Evolutionary conservation across 2,888 invertebrate species (phyloP), one percentile per base, ranked within the genome.

Genomic region (Tinea pellionella): DNA sequence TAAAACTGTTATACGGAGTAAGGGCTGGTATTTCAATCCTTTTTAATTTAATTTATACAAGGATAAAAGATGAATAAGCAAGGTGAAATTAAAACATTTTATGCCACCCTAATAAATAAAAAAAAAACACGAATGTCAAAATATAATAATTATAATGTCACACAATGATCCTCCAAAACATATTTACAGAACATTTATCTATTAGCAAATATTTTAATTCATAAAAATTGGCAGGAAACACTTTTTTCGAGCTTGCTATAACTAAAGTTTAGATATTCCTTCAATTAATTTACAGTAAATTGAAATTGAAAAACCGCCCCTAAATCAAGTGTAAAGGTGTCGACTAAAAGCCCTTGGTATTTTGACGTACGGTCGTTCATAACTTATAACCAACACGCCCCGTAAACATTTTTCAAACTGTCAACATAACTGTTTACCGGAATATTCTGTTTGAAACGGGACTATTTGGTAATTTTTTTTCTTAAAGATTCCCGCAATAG

Each of bases 371-470:
- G 47, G 30, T 3, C 43, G 58, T 58, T 60, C 61, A 37, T 60
- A 59, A 61, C 30, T 61, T 61, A 61, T 43, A 30, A 55, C 19
- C 29, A 43, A 42, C 11, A 53, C 59, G 59, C 61, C 61, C 61
- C 43, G 15, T 41, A 41, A 13, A 60, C 60, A 61, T 61, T 60
- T 60, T 61, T 61, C 60, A 58, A 57, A 58, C 60, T 58, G 61
- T 60, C 61, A 60, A 51, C 61, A 43, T 60, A 32, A 60, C 47
- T 12, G 55, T 61, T 57, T 47, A 55, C 42, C n/a, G 59, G 37
- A 37, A 37, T 37, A 37, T 37, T 37, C n/a, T 37, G 37, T 37
- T 2, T 59, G 61, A 51, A 51, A 61, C 43, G 37, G 47, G 15
- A 24, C n/a, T n/a, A 57, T 51, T 42, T 32, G 56, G n/a, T 56